These are phyloP conservation scores for Xanthostigma xanthostigma DNA, from an alignment of 2,888 invertebrate species.

Conservation along the genomic window DNA sequence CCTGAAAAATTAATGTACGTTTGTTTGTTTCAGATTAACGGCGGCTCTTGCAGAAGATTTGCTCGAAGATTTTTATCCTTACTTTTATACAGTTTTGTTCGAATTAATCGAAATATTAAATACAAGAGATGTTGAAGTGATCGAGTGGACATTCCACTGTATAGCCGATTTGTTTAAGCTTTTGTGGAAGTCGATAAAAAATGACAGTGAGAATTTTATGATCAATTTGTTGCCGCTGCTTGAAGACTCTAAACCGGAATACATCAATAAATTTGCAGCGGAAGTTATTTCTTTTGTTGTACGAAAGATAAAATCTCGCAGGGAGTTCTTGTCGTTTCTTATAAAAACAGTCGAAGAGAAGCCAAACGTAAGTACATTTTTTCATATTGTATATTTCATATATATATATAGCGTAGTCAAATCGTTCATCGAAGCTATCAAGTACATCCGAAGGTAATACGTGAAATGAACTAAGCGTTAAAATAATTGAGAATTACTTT, in stretches of 20 bases:
- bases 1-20: constrained; percentile 3
- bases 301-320: constrained; percentile 69
- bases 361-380: constrained; percentile 44
- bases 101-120: constrained; percentile 54
- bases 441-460: no score
- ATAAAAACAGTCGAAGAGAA: constrained; percentile 48
- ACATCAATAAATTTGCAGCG: constrained; percentile 85
- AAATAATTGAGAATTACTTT: no score
- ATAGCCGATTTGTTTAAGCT: constrained; percentile 85
- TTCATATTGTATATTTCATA: background rate
- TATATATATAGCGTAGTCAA: background rate
- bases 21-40: constrained; percentile 44
- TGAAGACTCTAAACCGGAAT: constrained; percentile 60
- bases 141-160: constrained; percentile 76
- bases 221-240: constrained; percentile 59
- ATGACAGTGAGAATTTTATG: constrained; percentile 60
- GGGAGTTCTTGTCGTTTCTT: constrained; percentile 53
- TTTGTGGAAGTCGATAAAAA: constrained; percentile 67
- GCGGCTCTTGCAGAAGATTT: constrained; percentile 79
- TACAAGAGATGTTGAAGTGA: constrained; percentile 64
- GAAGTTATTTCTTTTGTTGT: constrained; percentile 94
- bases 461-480: no score
- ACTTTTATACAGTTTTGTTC: constrained; percentile 63
- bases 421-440: no score
- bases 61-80: constrained; percentile 74